Base-by-base conservation (phyloP, 2,888 invertebrate genomes). In the Cheilosia grossa region DNA sequence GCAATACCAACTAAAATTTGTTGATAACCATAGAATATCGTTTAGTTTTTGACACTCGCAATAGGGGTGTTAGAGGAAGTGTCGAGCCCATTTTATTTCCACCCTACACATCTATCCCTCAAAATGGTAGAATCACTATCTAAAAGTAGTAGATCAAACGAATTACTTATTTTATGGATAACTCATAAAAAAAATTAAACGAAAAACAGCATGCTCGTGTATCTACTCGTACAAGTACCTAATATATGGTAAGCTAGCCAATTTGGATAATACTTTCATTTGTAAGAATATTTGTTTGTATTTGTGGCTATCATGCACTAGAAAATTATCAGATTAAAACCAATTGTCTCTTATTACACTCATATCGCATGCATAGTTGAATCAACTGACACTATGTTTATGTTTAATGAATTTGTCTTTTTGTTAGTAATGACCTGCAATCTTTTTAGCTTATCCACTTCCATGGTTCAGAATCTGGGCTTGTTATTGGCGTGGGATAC, bases 381-480 rank as follows among this genome's bases (percentile, higher is more conserved):
- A 70, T 59, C 51, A 79, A 77, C 69, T 80, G 69, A 66, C 66
- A 54, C 75, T 75, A 85, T 75, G 75, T 75, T 81, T 75, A 72
- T 85, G 81, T 85, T 66, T 81, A 82, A 82, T 86, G 86, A 78
- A 69, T 82, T 37, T 86, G 82, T 85, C 72, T 70, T 72, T 88
- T 95, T 95, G 80, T 87, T 88, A 87, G 87, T 96, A 96, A 88
- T 89, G 87, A 88, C 87, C 87, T 89, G 85, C 81, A 87, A 87
- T 79, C 87, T 87, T 87, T 88, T 89, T 92, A 92, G 90, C 92
- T 92, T 91, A 96, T 95, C 96, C 96, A 97, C 93, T 96, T 96
- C 96, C 96, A 96, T 92, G 96, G 96, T 94, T 97, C 96, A 92
- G 95, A 95, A 93, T 96, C 97, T 94, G 96, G 96, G 92, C 95